These are phyloP conservation scores for Brachionus rubens DNA, from an alignment of 1,140 invertebrate species.

Conservation along the genomic window DNA sequence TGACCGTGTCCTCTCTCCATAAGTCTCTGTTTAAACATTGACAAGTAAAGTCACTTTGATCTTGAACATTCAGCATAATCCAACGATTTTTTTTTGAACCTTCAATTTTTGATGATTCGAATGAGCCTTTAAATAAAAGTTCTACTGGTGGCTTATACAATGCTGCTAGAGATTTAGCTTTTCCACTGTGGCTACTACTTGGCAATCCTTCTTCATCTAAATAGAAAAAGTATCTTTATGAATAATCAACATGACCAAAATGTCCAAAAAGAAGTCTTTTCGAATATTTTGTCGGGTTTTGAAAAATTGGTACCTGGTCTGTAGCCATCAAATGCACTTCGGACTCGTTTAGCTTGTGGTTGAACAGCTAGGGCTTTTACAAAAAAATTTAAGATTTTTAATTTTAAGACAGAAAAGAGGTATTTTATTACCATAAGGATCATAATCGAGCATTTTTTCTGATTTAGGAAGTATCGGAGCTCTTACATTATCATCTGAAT, in stretches of 20 bases:
- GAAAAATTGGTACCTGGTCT: background rate
- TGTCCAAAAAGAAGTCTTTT: background rate
- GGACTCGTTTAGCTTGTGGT: conserved; percentile 29
- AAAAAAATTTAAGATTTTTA: background rate
- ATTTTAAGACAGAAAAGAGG: background rate
- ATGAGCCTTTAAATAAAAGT: conserved; percentile 21
- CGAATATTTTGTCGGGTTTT: background rate
- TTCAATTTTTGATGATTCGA: conserved; percentile 13
- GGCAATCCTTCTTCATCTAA: background rate
- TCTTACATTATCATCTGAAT: conserved; percentile 30
- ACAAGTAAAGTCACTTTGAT: conserved; percentile 37
- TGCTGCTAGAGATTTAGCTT: conserved; percentile 29
- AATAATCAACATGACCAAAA: background rate
- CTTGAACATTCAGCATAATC: conserved; percentile 36
- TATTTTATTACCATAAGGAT: conserved; percentile 26
- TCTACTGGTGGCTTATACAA: conserved; percentile 32
- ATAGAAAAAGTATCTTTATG: background rate
- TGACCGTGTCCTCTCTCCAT: conserved; percentile 39
- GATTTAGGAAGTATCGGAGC: conserved; percentile 14
- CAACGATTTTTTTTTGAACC: conserved; percentile 24
- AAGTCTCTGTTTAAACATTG: conserved; percentile 45
- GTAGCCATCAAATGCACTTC: conserved; percentile 31
- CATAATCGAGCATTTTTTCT: conserved; percentile 34
- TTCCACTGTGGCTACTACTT: conserved; percentile 16
- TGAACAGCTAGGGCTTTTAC: conserved; percentile 1